Evolutionary conservation across 2,888 invertebrate genomes (phyloP).

Genomic region (Pristionchus exspectatus): DNA sequence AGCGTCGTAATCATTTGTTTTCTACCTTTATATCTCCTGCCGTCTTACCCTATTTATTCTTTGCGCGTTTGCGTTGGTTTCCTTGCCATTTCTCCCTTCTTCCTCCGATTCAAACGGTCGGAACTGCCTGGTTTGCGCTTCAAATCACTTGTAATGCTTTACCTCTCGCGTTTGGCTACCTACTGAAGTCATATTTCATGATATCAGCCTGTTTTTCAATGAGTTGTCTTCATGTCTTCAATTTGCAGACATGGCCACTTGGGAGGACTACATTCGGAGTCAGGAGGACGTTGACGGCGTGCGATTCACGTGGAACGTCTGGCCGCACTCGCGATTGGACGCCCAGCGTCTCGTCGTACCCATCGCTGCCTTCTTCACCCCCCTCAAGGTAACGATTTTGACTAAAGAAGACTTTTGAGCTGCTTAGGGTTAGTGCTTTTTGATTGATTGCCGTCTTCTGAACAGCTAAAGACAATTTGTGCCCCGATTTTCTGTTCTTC

Average conservation of each 20-base stretch:
- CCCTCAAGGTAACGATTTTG: conserved; percentile 87
- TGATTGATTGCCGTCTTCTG: background rate
- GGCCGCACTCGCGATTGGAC: conserved; percentile 94
- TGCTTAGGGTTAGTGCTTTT: background rate
- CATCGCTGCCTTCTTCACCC: conserved; percentile 94
- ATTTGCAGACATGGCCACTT: conserved; percentile 65
- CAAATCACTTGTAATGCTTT: background rate
- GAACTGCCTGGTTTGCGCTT: background rate
- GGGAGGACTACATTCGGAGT: conserved; percentile 85
- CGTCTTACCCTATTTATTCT: background rate
- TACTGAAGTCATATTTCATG: background rate
- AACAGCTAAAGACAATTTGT: too few species aligned
- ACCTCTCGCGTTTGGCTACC: background rate
- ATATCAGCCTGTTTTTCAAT: background rate
- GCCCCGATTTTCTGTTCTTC: too few species aligned
- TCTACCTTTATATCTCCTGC: background rate
- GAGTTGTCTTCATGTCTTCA: background rate
- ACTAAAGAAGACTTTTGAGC: too few species aligned
- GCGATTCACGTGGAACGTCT: conserved; percentile 98
- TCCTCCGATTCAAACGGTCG: background rate
- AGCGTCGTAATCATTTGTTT: background rate
- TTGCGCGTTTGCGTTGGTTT: background rate
- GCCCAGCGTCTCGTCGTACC: conserved; percentile 97
- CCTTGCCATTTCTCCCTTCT: background rate
- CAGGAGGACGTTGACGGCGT: conserved; percentile 98